These are phyloP conservation scores for Eupsilia transversa DNA, from an alignment of 2,888 invertebrate species.

Conservation along the genomic window DNA sequence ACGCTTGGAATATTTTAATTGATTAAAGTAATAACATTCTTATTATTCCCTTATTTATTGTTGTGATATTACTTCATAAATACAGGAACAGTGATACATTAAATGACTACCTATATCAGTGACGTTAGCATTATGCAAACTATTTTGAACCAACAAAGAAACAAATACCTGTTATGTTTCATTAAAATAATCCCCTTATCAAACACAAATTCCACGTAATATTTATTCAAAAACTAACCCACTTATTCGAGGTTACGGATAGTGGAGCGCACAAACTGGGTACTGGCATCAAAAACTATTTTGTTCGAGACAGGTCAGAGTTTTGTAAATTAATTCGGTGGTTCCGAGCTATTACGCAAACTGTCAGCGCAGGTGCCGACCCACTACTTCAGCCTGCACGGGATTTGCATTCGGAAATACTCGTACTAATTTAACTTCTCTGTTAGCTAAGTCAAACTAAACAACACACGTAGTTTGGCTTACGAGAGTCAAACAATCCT, in stretches of 20 bases:
- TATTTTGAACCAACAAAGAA: constrained; percentile 62
- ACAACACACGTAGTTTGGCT: constrained; percentile 75
- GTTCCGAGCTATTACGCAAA: constrained; percentile 88
- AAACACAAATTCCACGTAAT: constrained; percentile 68
- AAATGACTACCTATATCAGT: constrained; percentile 47
- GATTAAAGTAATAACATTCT: not conserved
- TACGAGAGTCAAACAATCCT: constrained; percentile 71
- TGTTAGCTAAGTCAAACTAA: constrained; percentile 83
- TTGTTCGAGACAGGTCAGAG: constrained; percentile 84
- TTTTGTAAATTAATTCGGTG: constrained; percentile 89
- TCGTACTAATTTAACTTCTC: constrained; percentile 87
- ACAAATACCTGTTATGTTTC: constrained; percentile 67
- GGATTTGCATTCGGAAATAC: constrained; percentile 87
- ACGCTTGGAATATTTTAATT: constrained; percentile 34
- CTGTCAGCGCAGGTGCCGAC: constrained; percentile 88
- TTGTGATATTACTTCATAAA: not conserved
- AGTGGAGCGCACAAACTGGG: constrained; percentile 70
- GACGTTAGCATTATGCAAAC: constrained; percentile 65
- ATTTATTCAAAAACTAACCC: constrained; percentile 71
- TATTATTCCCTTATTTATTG: not conserved
- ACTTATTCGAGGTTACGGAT: constrained; percentile 68
- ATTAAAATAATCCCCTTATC: constrained; percentile 68
- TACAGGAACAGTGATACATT: constrained; percentile 43
- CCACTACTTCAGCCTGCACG: constrained; percentile 76
- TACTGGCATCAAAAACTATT: constrained; percentile 84